Base-by-base conservation (phyloP, 2,797 vertebrate species). In the Acestrorhynchus altus region DNA sequence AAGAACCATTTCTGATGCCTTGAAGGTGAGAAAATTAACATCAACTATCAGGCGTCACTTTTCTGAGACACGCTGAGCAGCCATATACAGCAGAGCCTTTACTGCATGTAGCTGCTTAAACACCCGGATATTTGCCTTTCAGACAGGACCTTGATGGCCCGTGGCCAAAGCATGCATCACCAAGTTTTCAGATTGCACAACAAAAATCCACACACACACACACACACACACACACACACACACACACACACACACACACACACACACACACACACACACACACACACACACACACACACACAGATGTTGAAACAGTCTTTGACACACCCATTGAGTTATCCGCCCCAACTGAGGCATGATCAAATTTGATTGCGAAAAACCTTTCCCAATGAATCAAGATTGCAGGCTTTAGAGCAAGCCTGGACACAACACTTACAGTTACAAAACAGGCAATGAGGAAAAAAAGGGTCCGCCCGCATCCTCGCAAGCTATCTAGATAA, bases 61-160 rank as follows among this genome's bases (percentile, higher is more conserved):
- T n/a, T n/a, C n/a, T n/a, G n/a, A n/a, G n/a, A n/a, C n/a, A n/a
- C n/a, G n/a, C n/a, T n/a, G n/a, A n/a, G n/a, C n/a, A n/a, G n/a
- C n/a, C n/a, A n/a, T n/a, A n/a, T n/a, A n/a, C n/a, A n/a, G 40
- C 8, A 44, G 16, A 18, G 28, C 57, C 5, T 2, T 3, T 15
- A 13, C 63, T 65, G n/a, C 20, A 13, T 26, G 16, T 65, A 40
- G 51, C 52, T 65, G 67, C 56, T 26, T 35, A 52, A 65, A 24
- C 60, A 68, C 76, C 73, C 73, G 70, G 79, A 84, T 81, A 69
- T 81, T 79, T 81, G 79, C 46, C 65, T 83, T 85, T 73, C 40
- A 76, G 71, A 31, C 57, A 78, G 74, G 76, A 77, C 77, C 75
- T 78, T 75, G 51, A 68, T 85, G 71, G 77, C 77, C 66, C 16